These are phyloP conservation scores for Boloria selene DNA, from an alignment of 2,888 invertebrate species.

Conservation along the genomic window DNA sequence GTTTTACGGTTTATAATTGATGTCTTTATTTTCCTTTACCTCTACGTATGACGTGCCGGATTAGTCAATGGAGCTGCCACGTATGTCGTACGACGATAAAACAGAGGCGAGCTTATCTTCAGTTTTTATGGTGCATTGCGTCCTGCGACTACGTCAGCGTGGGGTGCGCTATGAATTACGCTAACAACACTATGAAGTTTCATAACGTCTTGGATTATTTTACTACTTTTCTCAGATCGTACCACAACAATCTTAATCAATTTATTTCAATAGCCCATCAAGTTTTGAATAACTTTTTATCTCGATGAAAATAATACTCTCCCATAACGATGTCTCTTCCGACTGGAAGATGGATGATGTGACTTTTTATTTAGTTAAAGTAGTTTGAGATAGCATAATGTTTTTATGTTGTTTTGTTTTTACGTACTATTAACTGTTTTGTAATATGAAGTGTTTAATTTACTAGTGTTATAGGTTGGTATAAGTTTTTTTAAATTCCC, in stretches of 20 bases:
- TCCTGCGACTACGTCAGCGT: slow-evolving; percentile 51
- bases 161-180: slow-evolving; percentile 43
- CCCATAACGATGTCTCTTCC: slow-evolving; percentile 14
- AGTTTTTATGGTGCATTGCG: slow-evolving; percentile 70
- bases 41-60: slow-evolving; percentile 33
- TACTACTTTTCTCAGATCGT: slow-evolving; percentile 8
- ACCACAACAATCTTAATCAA: slow-evolving; percentile 9
- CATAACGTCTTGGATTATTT: slow-evolving; percentile 27
- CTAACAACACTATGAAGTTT: slow-evolving; percentile 34
- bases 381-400: slow-evolving; percentile 12
- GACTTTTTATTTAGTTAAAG: slow-evolving; percentile 22
- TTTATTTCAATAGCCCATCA: slow-evolving; percentile 4
- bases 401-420: slow-evolving; percentile 13
- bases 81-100: slow-evolving; percentile 60
- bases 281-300: background rate
- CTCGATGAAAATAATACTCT: slow-evolving; percentile 2
- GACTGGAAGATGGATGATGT: slow-evolving; percentile 24
- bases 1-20: background rate
- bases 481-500: no score
- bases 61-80: slow-evolving; percentile 42
- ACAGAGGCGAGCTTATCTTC: slow-evolving; percentile 70
- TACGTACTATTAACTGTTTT: background rate
- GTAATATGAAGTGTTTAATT: no score
- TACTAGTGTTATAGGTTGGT: no score
- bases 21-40: background rate